Base-by-base conservation (phyloP, 1,140 invertebrate genomes). In the Anastrepha ludens region DNA sequence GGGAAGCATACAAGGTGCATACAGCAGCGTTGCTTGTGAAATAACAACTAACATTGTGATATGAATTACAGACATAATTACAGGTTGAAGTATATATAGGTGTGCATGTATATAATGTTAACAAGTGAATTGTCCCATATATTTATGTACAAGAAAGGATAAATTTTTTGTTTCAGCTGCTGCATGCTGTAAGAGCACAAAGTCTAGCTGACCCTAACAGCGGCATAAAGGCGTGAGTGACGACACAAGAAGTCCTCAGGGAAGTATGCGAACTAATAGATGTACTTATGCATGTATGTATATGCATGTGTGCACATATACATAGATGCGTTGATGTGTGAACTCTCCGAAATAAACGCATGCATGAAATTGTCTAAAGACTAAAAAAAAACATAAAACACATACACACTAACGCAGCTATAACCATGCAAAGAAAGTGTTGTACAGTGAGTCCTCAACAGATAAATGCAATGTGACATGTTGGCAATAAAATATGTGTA, bases 401-500 rank as follows among this genome's bases (percentile, higher is more conserved):
- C 29, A 29, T 29, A 29, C 29, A 29, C 29, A 29, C 0, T 29
- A 29, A 29, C 29, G 29, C 29, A 29, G 29, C 29, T 29, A n/a
- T 13, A 15, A 13, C 13, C n/a, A 17, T 62, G 60, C 9, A 62
- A 62, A 62, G 60, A 62, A 62, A 9, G 60, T 6, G 4, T 15
- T 17, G 4, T 62, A 62, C 60, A 62, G 8, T 13, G 13, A 62
- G 13, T 9, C 15, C 15, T 62, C 9, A 62, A 17, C n/a, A 62
- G 60, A n/a, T n/a, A 62, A 62, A 62, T 62, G 60, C 60, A 9
- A 62, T 62, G 60, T 62, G 60, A 62, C 60, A 62, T 62, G 60
- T 62, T 62, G 15, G 60, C 60, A 13, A 6, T 62, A 62, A 62
- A 62, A 62, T 62, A 62, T 62, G 50, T 55, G 6, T 55, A 8